Evolutionary conservation across 2,888 invertebrate species (phyloP).

Genomic region (Lepidochrysops patricia): DNA sequence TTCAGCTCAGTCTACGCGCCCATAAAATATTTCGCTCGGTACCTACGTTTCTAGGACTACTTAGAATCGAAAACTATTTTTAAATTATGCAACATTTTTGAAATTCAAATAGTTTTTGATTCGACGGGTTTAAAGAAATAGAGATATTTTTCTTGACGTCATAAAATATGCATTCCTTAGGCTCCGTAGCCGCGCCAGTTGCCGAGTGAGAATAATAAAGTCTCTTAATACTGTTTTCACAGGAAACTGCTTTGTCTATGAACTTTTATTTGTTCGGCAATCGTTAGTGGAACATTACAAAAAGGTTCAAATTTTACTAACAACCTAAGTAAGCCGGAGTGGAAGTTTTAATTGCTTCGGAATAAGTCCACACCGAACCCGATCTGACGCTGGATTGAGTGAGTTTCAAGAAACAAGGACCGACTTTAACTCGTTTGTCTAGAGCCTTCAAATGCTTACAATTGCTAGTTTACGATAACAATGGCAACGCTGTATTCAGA

Average conservation of each 20-base stretch:
- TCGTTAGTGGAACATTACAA: conserved; percentile 54
- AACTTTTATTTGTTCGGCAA: conserved; percentile 58
- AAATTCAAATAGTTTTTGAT: conserved; percentile 2
- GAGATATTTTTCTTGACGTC: background rate
- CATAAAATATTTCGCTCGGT: background rate
- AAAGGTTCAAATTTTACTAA: conserved; percentile 57
- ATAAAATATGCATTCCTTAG: conserved; percentile 1
- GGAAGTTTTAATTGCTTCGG: conserved; percentile 65
- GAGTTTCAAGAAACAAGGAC: conserved; percentile 32
- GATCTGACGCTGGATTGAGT: conserved; percentile 26
- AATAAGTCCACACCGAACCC: conserved; percentile 45
- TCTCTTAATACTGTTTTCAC: conserved; percentile 56
- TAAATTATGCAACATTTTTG: background rate
- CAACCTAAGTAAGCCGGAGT: conserved; percentile 47
- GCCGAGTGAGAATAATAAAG: conserved; percentile 36
- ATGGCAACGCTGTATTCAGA: background rate
- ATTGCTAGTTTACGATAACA: conserved; percentile 14
- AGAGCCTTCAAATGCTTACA: conserved; percentile 33
- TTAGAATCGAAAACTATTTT: background rate
- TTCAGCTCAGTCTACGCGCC: background rate
- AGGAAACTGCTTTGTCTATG: conserved; percentile 53
- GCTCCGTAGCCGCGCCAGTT: conserved; percentile 12
- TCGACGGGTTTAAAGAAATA: background rate
- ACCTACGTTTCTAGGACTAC: conserved; percentile 6
- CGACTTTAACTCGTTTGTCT: conserved; percentile 37